Evolutionary conservation across 2,888 invertebrate genomes (phyloP), one percentile per base, ranked within the genome.

Genomic region (Romanomermis culicivorax): DNA sequence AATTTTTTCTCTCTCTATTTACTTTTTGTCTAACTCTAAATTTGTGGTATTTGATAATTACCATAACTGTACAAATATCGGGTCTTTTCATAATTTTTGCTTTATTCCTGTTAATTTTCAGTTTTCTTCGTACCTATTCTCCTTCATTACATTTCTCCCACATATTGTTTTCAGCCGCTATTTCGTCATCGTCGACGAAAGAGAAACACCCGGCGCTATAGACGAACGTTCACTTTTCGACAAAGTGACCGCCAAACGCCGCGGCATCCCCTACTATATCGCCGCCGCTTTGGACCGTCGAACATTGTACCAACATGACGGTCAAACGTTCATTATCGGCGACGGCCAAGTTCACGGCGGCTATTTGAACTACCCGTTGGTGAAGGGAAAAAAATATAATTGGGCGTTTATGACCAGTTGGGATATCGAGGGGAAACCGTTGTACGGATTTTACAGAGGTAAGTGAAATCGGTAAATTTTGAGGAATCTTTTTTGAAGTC

Each of bases 141-240:
- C n/a, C n/a, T n/a, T n/a, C n/a, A n/a, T n/a, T n/a, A n/a, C n/a
- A n/a, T n/a, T n/a, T n/a, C n/a, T n/a, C n/a, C n/a, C n/a, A n/a
- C n/a, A n/a, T n/a, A 17, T 45, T 23, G 11, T 23, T 23, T 23
- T 23, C 58, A 65, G 65, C 2, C 62, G 68, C 11, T 68, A 68
- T 58, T 67, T 64, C 52, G 65, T 68, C 17, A 63, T 68, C 2
- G 66, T 68, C 25, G 68, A 68, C 55, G 64, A 64, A 53, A 62
- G 68, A 26, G 65, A 65, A 53, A 64, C 64, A 20, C 64, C 65
- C 27, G 68, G 68, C 50, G 63, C 64, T 58, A 65, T 64, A 54
- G 66, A 68, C 58, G 64, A 65, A 64, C 65, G 65, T 14, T 57
- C 61, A 55, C 56, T 68, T 51, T 68, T 65, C 26, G 68, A 68